These are phyloP conservation scores for Cephus pulcher DNA, from an alignment of 2,888 invertebrate species.

Conservation along the genomic window DNA sequence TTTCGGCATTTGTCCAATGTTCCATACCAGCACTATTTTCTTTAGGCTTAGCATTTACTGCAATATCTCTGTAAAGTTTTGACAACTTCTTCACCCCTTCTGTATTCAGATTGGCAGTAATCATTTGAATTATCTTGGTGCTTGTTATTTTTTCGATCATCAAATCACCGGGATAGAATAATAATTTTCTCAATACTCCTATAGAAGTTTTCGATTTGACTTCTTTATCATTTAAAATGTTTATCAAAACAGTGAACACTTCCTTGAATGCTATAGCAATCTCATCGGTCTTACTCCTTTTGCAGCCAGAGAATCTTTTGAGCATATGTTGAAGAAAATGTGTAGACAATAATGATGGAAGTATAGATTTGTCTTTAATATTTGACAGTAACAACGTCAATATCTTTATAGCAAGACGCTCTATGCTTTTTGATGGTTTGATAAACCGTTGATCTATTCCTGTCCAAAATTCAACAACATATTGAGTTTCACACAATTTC, in stretches of 20 bases:
- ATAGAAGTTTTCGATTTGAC: constrained; percentile 70
- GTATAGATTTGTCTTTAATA: constrained; percentile 66
- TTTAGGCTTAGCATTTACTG: constrained; percentile 71
- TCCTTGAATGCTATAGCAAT: constrained; percentile 72
- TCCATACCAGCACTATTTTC: constrained; percentile 68
- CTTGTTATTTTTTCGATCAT: constrained; percentile 80
- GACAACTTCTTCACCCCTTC: constrained; percentile 75
- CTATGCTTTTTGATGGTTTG: constrained; percentile 72
- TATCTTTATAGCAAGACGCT: constrained; percentile 73
- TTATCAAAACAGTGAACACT: constrained; percentile 69
- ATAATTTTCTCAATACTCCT: constrained; percentile 72
- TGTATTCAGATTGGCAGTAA: constrained; percentile 72
- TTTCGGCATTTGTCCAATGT: constrained; percentile 77
- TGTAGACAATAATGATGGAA: constrained; percentile 73
- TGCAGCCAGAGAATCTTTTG: constrained; percentile 73
- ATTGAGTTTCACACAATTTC: constrained; percentile 69
- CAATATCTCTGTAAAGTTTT: constrained; percentile 73
- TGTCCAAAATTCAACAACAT: constrained; percentile 71
- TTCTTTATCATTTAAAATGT: constrained; percentile 68
- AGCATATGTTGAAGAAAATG: constrained; percentile 76
- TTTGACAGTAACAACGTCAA: constrained; percentile 70
- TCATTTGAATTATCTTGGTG: constrained; percentile 73
- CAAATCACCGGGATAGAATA: constrained; percentile 78
- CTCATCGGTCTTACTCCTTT: constrained; percentile 71
- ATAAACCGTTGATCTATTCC: constrained; percentile 67